A percentile compares a stretch with the other conserved stretches of the same genome.
These are phyloP conservation scores for Oreohelix idahoensis DNA, from an alignment of 1,140 invertebrate species.

Conservation along the genomic window DNA sequence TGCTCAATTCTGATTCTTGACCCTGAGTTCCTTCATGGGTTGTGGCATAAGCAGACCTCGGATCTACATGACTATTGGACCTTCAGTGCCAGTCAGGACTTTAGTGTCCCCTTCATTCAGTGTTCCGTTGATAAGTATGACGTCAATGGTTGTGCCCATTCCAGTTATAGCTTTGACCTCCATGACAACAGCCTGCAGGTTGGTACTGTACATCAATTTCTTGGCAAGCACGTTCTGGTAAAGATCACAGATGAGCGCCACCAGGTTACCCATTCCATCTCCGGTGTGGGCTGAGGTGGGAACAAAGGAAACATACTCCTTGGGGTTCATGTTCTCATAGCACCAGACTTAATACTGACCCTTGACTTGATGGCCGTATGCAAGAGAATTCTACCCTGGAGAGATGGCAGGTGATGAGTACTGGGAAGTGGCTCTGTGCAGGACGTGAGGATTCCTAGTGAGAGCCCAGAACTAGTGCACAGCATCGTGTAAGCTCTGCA, in stretches of 20 bases:
- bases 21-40: constrained; percentile 96
- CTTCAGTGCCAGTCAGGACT: constrained; percentile 96
- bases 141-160: constrained; percentile 98
- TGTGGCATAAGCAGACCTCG: constrained; percentile 97
- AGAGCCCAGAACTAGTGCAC: too few relatives aligned
- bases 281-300: constrained; percentile 97
- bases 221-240: constrained; percentile 93
- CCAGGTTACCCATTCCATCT: constrained; percentile 98
- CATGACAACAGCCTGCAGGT: constrained; percentile 96
- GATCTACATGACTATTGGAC: constrained; percentile 97
- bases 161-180: constrained; percentile 93
- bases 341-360: too few relatives aligned
- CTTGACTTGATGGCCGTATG: too few relatives aligned
- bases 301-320: constrained; percentile 94
- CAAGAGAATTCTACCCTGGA: too few relatives aligned
- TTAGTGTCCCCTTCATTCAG: constrained; percentile 94
- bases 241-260: constrained; percentile 92
- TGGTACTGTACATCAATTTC: constrained; percentile 91
- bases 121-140: constrained; percentile 96
- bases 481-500: too few relatives aligned
- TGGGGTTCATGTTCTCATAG: constrained; percentile 95
- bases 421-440: too few relatives aligned
- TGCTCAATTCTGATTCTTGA: constrained; percentile 91
- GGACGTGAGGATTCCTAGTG: too few relatives aligned
- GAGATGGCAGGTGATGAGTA: too few relatives aligned